These are phyloP conservation scores for Tenodera sinensis DNA, from an alignment of 2,888 invertebrate species.

Conservation along the genomic window DNA sequence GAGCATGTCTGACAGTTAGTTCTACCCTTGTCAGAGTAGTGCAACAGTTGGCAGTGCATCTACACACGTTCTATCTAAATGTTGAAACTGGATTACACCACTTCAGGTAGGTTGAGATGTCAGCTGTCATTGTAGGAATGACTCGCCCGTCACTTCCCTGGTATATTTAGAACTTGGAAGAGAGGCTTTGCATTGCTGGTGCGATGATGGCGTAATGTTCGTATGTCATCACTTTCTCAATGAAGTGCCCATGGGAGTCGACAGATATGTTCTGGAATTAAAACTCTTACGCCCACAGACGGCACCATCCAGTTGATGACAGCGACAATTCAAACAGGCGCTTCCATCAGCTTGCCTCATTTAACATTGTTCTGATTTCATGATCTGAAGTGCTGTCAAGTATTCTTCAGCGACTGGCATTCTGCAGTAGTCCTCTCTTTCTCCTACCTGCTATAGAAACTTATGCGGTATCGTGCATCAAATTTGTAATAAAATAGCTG, in stretches of 20 bases:
- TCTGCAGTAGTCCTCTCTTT: too few species aligned
- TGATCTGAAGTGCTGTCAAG: too few species aligned
- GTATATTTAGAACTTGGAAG: neutral
- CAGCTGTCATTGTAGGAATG: neutral
- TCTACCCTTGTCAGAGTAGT: neutral
- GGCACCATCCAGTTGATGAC: neutral
- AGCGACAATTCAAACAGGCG: neutral
- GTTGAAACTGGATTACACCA: neutral
- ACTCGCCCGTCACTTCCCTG: neutral
- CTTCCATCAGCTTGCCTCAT: neutral
- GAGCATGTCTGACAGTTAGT: neutral
- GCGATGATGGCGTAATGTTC: neutral
- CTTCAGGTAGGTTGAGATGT: neutral
- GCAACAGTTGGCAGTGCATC: neutral
- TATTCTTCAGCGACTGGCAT: too few species aligned
- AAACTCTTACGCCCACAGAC: neutral
- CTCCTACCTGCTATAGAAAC: too few species aligned
- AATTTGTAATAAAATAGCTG: too few species aligned
- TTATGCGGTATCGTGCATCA: too few species aligned
- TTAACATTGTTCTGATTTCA: neutral
- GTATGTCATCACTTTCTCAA: neutral
- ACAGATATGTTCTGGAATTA: neutral
- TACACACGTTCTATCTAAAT: neutral
- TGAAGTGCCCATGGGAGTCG: neutral
- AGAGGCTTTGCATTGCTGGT: neutral